Evolutionary conservation across 2,113 vertebrate genomes (phyloP), one percentile per base, ranked within the genome.

Genomic region (Polyodon spathula): DNA sequence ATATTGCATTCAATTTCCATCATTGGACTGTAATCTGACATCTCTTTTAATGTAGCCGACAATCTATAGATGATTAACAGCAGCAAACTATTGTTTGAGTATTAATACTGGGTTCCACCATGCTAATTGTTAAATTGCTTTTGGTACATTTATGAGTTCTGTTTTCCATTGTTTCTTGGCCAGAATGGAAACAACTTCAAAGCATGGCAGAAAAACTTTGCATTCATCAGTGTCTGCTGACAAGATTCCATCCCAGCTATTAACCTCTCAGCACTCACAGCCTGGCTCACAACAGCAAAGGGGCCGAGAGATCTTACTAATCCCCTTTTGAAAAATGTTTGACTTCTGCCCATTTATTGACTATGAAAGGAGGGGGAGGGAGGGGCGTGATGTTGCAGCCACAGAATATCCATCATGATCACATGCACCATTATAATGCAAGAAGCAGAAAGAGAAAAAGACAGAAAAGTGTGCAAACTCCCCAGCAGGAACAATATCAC

Each of bases 161-260:
- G 62, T 64, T 81, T 77, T 74, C 66, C 68, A 78, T 80, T 82
- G 81, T 87, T 75, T 81, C 70, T 64, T 77, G 84, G 85, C 83
- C 79, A 84, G 82, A 77, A 79, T 73, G 72, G 71, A 76, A 76
- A 2, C 41, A 69, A 85, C 84, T 86, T 90, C 85, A 91, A 89
- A 89, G 86, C 63, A 58, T 12, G 0, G 71, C 71, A 77, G 78
- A 71, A 78, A 78, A 82, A 75, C 74, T 78, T 66, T 37, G 76
- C 76, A 77, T 86, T 86, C 83, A 83, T 81, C 71, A 60, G 70
- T 76, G 74, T 73, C 84, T 81, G 77, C 81, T 78, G 83, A 88
- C 79, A 80, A 78, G 80, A 88, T 83, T 86, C 86, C 84, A 76
- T 77, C 73, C 69, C 73, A 75, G 81, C 82, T 77, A 87, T 87